phyloP scores from a whole-genome alignment of 2,113 vertebrate genomes.

The Tetrax tetrax region DNA sequence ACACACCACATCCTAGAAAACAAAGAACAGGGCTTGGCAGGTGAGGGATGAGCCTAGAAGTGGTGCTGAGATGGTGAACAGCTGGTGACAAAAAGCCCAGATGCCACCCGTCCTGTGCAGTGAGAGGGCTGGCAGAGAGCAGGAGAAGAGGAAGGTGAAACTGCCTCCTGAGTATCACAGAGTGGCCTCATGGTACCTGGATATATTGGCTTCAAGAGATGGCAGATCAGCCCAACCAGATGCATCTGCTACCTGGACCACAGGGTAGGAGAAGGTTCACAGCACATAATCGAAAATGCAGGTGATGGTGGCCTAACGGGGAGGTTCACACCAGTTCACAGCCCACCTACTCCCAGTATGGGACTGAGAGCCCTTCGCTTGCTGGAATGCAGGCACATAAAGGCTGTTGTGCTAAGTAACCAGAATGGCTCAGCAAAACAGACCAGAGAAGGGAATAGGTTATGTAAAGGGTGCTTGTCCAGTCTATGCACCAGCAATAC shows the following conservation, averaged over 20 bases:
- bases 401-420: background rate
- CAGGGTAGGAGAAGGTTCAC: accelerated
- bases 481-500: background rate
- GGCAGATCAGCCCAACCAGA: background rate
- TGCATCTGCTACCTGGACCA: background rate
- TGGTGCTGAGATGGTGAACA: background rate
- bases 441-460: background rate
- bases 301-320: background rate
- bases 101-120: background rate
- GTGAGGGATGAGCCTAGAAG: background rate
- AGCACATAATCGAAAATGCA: background rate
- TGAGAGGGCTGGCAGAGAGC: background rate
- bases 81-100: background rate
- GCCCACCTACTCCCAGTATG: background rate
- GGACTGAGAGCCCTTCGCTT: background rate
- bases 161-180: background rate
- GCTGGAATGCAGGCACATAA: background rate
- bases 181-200: background rate
- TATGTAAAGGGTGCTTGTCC: slow-evolving; percentile 11
- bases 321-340: background rate
- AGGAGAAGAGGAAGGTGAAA: background rate
- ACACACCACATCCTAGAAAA: background rate
- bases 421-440: background rate
- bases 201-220: background rate
- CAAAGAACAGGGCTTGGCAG: background rate